These are phyloP conservation scores for Eupeodes luniger DNA, from an alignment of 2,888 invertebrate genomes.

Conservation along the genomic window DNA sequence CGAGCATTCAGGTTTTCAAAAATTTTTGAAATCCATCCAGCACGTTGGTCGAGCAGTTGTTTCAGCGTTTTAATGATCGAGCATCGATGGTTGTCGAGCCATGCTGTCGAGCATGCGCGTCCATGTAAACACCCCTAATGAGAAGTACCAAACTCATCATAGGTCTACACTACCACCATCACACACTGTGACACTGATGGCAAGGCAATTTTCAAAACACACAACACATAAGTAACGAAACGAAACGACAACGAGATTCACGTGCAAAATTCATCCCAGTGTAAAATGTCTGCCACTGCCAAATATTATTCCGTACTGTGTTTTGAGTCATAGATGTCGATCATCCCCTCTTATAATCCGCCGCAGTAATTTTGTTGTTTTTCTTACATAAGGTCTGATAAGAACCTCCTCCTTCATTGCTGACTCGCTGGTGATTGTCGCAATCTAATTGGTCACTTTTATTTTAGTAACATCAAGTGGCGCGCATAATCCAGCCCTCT, in stretches of 20 bases:
- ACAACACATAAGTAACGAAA: conserved; percentile 47
- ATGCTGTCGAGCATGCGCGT: too few species aligned
- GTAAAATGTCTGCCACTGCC: conserved; percentile 74
- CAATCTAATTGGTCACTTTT: conserved; percentile 69
- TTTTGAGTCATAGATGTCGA: conserved; percentile 48
- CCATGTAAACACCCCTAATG: too few species aligned
- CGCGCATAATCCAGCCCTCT: conserved; percentile 76
- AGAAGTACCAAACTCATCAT: conserved; percentile 63
- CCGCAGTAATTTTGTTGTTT: conserved; percentile 53
- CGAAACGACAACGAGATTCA: conserved; percentile 48
- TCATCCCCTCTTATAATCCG: conserved; percentile 69
- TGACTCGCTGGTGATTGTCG: conserved; percentile 67
- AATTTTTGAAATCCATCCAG: too few species aligned
- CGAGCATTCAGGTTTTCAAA: too few species aligned
- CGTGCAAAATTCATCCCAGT: conserved; percentile 67
- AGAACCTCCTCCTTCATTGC: conserved; percentile 71
- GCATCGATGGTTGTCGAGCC: too few species aligned
- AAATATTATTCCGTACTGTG: conserved; percentile 33
- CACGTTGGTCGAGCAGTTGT: too few species aligned
- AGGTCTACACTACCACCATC: conserved; percentile 55
- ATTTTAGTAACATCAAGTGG: conserved; percentile 71
- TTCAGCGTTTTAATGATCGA: too few species aligned
- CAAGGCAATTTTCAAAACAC: too few species aligned
- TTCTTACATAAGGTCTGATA: conserved; percentile 65
- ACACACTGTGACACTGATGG: neutral